These are phyloP conservation scores for Zonitis immaculata DNA, from an alignment of 2,888 invertebrate species.

Conservation along the genomic window DNA sequence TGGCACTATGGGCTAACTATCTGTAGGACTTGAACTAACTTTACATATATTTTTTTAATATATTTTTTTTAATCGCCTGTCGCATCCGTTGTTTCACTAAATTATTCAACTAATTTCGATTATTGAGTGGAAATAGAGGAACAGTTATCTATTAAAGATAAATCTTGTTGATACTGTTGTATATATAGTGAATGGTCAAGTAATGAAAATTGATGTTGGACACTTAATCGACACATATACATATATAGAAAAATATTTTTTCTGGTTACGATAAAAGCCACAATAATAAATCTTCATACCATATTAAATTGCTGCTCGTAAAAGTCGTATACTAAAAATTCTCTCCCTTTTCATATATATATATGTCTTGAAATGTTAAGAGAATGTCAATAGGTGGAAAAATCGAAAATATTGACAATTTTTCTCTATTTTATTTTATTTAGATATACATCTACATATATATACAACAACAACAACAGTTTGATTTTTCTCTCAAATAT, in stretches of 20 bases:
- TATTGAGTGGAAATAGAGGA: no score
- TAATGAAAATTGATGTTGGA: conserved; percentile 7
- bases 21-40: no score
- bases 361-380: conserved; percentile 26
- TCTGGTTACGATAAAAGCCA: conserved; percentile 30
- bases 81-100: no score
- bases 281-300: conserved; percentile 29
- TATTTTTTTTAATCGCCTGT: no score
- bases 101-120: no score
- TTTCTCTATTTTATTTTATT: not conserved
- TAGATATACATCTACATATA: no score
- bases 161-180: not conserved
- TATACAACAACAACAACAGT: not conserved
- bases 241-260: conserved; percentile 13
- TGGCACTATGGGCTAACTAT: no score
- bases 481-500: conserved; percentile 11
- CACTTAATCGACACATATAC: conserved; percentile 4
- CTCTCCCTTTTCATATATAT: conserved; percentile 28
- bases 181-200: not conserved
- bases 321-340: conserved; percentile 27
- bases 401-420: conserved; percentile 14
- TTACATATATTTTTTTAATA: no score
- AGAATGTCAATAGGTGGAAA: conserved; percentile 26
- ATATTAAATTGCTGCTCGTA: conserved; percentile 32
- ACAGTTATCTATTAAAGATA: conserved; percentile 4